Evolutionary conservation across 2,113 vertebrate genomes (phyloP), one percentile per base, ranked within the genome.

Genomic region (Pteruthius melanotis): DNA sequence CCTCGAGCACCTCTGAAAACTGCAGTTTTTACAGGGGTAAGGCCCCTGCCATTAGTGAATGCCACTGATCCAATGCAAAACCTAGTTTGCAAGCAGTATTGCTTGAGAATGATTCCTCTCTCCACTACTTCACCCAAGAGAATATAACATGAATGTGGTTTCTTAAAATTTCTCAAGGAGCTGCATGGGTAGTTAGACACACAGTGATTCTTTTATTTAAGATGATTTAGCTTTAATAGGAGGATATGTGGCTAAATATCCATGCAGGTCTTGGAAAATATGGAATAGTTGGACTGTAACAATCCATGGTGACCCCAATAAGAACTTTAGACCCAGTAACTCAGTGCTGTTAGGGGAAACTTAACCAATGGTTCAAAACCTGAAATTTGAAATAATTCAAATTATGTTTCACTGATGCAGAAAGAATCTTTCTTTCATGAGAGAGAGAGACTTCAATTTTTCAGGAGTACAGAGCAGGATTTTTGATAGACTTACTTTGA

Each of bases 181-280:
- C 81, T 95, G 80, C 83, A 57, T 65, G 79, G 90, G 49, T 94
- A 81, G 93, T 95, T 97, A 96, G 92, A 83, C 37, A 88, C 59
- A 53, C 37, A 65, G 52, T 53, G 85, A 59, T 88, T 93, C 59
- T 77, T 86, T 93, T 76, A 57, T 83, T 91, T 94, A 83, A 95
- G 93, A 64, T 78, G 63, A 65, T 96, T 91, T 83, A 77, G 69
- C 86, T 97, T 96, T 93, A 85, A 92, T 91, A 65, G 90, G 74
- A 93, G 45, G 45, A 37, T 92, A 13, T 70, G 56, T 89, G 83
- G 63, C 80, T 95, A 94, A 97, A 90, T 75, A 83, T 42, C 22
- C 57, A 52, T 59, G 27, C 39, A 90, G 65, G 49, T 83, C 86
- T 94, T 93, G 71, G 86, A 71, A 95, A 96, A 96, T 61, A 45